Percentiles rank a stretch among this genome's conserved stretches.
Conservation (phyloP, 2,113 vertebrate species). For the mouse (Mus musculus) region DNA sequence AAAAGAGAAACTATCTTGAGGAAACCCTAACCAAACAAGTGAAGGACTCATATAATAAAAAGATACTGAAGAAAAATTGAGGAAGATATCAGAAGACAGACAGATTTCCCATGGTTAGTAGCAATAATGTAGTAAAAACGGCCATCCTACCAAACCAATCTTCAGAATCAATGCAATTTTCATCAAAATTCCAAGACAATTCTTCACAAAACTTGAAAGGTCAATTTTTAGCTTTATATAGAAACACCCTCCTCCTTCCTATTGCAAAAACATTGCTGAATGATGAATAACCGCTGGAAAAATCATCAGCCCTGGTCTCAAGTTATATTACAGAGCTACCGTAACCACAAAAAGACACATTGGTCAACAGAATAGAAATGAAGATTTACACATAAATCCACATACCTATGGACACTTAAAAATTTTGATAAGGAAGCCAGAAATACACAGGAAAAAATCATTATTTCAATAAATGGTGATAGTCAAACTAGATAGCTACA, state of each 20-base stretch:
- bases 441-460: not conserved
- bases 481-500: not conserved
- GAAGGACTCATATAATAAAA: not conserved
- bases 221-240: not conserved
- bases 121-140: too few relatives aligned
- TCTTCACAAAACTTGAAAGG: not conserved
- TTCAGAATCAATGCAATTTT: too few relatives aligned
- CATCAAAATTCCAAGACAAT: not conserved
- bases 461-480: not conserved
- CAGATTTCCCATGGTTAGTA: too few relatives aligned
- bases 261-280: not conserved
- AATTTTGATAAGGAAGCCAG: not conserved
- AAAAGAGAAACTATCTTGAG: too few relatives aligned
- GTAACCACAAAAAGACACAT: not conserved
- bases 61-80: not conserved
- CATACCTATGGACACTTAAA: not conserved
- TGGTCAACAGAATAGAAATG: not conserved
- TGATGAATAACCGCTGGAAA: not conserved
- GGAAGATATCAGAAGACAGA: not conserved
- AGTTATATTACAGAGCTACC: not conserved
- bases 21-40: not conserved
- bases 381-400: not conserved
- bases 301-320: not conserved
- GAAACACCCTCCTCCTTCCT: not conserved
- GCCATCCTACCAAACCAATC: too few relatives aligned